A percentile compares a stretch with the other conserved stretches of the same genome.
phyloP scores from a whole-genome alignment of 2,888 invertebrate species.

The Papilio elwesi region DNA sequence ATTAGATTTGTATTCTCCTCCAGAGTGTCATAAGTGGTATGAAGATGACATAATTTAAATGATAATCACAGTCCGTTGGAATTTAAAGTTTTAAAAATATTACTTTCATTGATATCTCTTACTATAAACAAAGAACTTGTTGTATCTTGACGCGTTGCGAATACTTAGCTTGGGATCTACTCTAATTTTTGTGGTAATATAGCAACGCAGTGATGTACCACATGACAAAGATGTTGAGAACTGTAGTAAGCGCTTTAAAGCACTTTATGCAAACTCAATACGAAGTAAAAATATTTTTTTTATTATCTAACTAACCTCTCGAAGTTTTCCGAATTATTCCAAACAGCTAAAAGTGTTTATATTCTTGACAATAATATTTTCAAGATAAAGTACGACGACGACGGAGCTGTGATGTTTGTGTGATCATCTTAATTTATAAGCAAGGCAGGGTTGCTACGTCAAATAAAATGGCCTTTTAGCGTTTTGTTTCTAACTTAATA shows the following conservation, averaged over 20 bases:
- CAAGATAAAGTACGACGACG: neutral
- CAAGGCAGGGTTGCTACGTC: slow-evolving; percentile 1
- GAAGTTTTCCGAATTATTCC: neutral
- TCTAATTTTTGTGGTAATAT: no score
- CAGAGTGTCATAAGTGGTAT: no score
- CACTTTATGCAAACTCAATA: neutral
- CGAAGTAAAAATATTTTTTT: neutral
- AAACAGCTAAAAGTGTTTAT: slow-evolving; percentile 16
- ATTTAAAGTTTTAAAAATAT: no score
- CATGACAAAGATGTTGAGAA: no score
- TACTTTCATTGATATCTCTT: no score
- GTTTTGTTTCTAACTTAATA: neutral
- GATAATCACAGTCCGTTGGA: no score
- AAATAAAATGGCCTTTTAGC: neutral
- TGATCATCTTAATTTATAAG: slow-evolving; percentile 17
- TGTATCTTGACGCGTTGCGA: no score
- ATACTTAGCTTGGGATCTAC: no score
- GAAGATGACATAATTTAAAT: no score
- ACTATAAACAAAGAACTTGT: no score
- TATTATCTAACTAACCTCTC: neutral
- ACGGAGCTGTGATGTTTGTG: neutral
- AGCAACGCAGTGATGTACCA: no score
- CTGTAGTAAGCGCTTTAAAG: neutral
- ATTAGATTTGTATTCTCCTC: no score
- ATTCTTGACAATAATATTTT: slow-evolving; percentile 7